A percentile compares a stretch with the other conserved stretches of the same genome.
These are phyloP conservation scores for Papilio aristodemus DNA, from an alignment of 1,140 invertebrate species.

Conservation along the genomic window DNA sequence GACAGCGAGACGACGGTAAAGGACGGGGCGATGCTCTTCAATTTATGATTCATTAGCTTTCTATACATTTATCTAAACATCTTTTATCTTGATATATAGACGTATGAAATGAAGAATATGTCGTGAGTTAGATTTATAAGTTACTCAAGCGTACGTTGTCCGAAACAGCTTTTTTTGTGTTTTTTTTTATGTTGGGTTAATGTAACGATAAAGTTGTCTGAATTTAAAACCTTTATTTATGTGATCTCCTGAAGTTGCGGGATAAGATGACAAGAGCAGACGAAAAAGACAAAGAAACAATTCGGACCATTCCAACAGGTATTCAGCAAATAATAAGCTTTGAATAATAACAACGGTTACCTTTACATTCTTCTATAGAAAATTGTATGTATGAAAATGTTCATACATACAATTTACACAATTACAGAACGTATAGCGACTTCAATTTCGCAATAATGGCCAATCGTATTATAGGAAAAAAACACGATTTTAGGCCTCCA, in stretches of 20 bases:
- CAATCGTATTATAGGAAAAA: too few relatives aligned
- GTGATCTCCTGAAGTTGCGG: not conserved
- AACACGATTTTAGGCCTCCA: not conserved
- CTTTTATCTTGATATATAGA: conserved; percentile 8
- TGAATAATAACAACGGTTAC: too few relatives aligned
- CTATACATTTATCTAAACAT: conserved; percentile 20
- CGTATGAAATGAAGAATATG: not conserved
- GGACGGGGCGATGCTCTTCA: conserved; percentile 22
- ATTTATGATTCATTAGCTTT: conserved; percentile 24
- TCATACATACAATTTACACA: not conserved
- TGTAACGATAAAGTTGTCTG: not conserved
- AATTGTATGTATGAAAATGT: too few relatives aligned
- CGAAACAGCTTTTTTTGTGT: not conserved
- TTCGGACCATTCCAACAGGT: too few relatives aligned
- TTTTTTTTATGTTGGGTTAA: not conserved
- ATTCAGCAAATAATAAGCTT: too few relatives aligned
- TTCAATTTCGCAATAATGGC: too few relatives aligned
- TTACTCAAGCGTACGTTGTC: not conserved
- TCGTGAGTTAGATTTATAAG: not conserved
- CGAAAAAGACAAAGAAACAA: too few relatives aligned
- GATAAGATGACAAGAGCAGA: too few relatives aligned
- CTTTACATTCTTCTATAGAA: too few relatives aligned
- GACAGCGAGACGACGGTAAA: conserved; percentile 26
- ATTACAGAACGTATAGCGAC: too few relatives aligned
- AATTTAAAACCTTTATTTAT: not conserved